Percentiles rank a stretch among this genome's conserved stretches.
Conservation (phyloP, 2,113 vertebrate genomes). For the Cyprinodon brontotheroides region DNA sequence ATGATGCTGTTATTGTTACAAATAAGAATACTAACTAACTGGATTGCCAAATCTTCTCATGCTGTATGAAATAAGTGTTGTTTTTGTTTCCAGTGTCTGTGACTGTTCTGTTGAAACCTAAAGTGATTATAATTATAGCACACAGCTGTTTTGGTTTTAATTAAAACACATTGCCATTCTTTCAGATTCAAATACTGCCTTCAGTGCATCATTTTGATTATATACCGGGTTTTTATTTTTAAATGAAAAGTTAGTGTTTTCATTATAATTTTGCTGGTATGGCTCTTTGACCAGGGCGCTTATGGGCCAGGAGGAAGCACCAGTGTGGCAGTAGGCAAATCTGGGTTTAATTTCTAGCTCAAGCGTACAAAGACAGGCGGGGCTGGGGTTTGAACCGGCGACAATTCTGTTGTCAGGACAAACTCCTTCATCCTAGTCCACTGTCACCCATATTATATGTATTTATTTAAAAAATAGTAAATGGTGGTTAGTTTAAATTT, state of each 20-base stretch:
- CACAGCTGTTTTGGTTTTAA: slow-evolving; percentile 68
- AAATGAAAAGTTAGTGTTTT: background rate
- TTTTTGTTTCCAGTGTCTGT: slow-evolving; percentile 47
- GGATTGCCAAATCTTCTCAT: slow-evolving; percentile 67
- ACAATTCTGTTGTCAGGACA: too few relatives aligned
- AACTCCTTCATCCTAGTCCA: too few relatives aligned
- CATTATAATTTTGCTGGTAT: background rate
- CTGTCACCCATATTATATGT: too few relatives aligned
- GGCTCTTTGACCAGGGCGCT: background rate
- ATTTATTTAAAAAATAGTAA: too few relatives aligned
- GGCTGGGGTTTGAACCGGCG: too few relatives aligned
- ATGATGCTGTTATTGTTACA: slow-evolving; percentile 47
- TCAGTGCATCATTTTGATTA: background rate
- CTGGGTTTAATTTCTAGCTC: too few relatives aligned
- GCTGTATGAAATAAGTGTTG: slow-evolving; percentile 49
- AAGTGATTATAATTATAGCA: slow-evolving; percentile 44
- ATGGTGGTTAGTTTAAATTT: too few relatives aligned
- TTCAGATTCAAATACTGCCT: slow-evolving; percentile 14
- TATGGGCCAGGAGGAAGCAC: background rate
- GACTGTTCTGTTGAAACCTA: slow-evolving; percentile 57
- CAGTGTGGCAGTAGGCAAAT: background rate
- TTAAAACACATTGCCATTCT: slow-evolving; percentile 65
- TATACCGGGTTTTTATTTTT: background rate
- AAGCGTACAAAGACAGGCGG: too few relatives aligned
- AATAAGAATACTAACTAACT: slow-evolving; percentile 57